phyloP scores from a whole-genome alignment of 2,797 vertebrate species.

The Clamator glandarius region DNA sequence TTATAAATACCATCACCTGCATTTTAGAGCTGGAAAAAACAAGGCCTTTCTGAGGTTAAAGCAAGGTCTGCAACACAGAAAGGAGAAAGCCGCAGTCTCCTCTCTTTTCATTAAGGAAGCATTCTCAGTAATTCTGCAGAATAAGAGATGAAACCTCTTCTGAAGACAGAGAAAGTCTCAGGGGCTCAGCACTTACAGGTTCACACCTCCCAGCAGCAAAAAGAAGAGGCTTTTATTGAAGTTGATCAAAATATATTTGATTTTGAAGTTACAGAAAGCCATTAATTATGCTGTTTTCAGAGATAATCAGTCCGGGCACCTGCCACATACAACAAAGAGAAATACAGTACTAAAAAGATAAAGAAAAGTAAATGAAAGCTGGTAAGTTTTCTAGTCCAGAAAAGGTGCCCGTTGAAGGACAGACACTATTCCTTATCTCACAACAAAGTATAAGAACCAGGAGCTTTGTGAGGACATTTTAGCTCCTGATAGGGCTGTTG shows the following conservation, averaged over 20 bases:
- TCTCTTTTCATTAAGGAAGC: neutral
- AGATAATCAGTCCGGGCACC: neutral
- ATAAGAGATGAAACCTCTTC: conserved; percentile 7
- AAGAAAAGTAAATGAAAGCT: neutral
- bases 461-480: neutral
- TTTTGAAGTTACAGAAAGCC: conserved; percentile 16
- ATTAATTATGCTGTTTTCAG: conserved; percentile 16
- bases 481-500: neutral
- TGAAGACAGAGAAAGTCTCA: conserved; percentile 32
- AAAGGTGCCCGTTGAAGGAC: neutral
- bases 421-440: neutral
- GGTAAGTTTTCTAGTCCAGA: neutral
- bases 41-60: conserved; percentile 7
- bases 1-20: neutral
- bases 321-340: neutral
- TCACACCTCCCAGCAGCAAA: neutral
- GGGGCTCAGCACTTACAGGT: neutral
- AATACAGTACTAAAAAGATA: neutral
- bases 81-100: neutral
- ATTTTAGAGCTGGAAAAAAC: neutral
- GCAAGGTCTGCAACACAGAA: neutral
- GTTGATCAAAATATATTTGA: conserved; percentile 24
- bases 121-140: neutral
- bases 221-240: neutral
- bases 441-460: neutral